Evolutionary conservation across 1,140 invertebrate species (phyloP).

Genomic region (Mya arenaria): DNA sequence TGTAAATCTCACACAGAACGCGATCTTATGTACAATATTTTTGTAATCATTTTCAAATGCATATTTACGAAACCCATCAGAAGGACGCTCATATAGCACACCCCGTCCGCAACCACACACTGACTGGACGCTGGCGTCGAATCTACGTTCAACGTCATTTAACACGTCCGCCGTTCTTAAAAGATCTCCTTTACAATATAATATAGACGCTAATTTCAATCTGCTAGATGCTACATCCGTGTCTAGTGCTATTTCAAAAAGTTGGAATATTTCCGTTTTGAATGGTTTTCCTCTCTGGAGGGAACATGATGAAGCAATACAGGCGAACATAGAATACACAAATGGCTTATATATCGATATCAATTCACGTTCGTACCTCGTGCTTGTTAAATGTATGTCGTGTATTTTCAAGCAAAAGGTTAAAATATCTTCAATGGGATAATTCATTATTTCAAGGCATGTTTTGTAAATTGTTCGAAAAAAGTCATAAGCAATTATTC

Average conservation of each 20-base stretch:
- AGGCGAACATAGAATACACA: too few species aligned
- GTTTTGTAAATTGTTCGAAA: too few species aligned
- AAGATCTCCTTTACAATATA: background rate
- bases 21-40: background rate
- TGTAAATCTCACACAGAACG: background rate
- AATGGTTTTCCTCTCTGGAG: background rate
- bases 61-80: background rate
- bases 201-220: background rate
- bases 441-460: too few species aligned
- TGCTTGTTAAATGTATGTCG: too few species aligned
- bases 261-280: background rate
- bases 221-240: background rate
- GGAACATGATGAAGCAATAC: background rate
- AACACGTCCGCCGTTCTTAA: background rate
- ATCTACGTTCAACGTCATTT: background rate
- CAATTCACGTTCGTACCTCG: too few species aligned
- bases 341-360: too few species aligned
- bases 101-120: background rate
- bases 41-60: background rate
- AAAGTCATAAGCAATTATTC: too few species aligned
- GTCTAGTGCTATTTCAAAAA: background rate
- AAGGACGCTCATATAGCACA: background rate
- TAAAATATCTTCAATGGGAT: too few species aligned
- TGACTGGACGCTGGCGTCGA: background rate
- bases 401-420: too few species aligned